A percentile compares a stretch with the other conserved stretches of the same genome.
Conservation (phyloP, 2,888 invertebrate species). For the Heterodera filipjevi region DNA sequence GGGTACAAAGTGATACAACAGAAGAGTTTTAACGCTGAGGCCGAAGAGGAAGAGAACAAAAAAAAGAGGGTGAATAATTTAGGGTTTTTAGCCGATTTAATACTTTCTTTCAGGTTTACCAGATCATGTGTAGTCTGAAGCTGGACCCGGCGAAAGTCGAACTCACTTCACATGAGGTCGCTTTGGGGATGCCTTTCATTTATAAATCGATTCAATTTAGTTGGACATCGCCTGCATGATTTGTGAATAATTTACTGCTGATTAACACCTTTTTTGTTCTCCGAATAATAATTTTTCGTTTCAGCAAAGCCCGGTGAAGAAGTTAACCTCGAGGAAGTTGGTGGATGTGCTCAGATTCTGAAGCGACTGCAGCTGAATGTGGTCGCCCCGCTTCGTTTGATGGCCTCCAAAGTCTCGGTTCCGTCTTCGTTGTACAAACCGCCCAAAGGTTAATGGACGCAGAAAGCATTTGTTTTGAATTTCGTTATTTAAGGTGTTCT, state of each 20-base stretch:
- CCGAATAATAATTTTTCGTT: not conserved
- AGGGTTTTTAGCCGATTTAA: not conserved
- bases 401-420: conserved; percentile 30
- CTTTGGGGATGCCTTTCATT: conserved; percentile 28
- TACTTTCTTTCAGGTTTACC: conserved; percentile 41
- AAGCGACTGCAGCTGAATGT: conserved; percentile 55
- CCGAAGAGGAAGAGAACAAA: conserved; percentile 48
- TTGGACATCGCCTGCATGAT: not conserved
- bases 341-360: conserved; percentile 54
- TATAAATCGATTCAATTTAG: conserved; percentile 11
- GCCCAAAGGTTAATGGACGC: conserved; percentile 42
- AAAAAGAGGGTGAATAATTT: conserved; percentile 49
- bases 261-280: not conserved
- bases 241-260: not conserved
- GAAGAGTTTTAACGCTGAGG: conserved; percentile 54
- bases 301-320: conserved; percentile 38
- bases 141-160: conserved; percentile 46
- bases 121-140: conserved; percentile 51
- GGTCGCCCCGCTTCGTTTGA: conserved; percentile 53
- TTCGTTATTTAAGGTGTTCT: conserved; percentile 49
- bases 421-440: conserved; percentile 40
- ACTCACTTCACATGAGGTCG: conserved; percentile 54
- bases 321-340: conserved; percentile 37
- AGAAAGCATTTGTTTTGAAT: not conserved
- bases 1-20: conserved; percentile 43